Evolutionary conservation across 1,140 invertebrate genomes (phyloP).

Genomic region (Drepana arcuata): DNA sequence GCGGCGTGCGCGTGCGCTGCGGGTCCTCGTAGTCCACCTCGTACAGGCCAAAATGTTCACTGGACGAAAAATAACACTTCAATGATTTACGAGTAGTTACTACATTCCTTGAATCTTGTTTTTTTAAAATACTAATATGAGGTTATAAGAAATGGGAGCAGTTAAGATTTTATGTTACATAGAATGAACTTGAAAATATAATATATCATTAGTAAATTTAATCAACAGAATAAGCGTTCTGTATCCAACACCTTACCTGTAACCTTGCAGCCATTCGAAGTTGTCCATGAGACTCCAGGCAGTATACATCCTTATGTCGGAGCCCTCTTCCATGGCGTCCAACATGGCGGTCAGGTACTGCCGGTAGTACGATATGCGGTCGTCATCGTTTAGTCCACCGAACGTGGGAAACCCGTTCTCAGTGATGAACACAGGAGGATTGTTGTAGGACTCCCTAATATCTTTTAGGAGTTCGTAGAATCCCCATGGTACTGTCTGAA

Average conservation of each 20-base stretch:
- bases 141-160: not conserved
- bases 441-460: conserved; percentile 74
- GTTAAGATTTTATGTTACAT: not conserved
- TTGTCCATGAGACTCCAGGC: conserved; percentile 1
- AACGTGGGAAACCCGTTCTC: conserved; percentile 78
- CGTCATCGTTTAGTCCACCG: conserved; percentile 57
- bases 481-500: conserved; percentile 39
- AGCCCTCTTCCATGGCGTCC: not conserved
- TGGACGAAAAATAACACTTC: conserved; percentile 30
- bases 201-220: not conserved
- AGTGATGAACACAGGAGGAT: conserved; percentile 72
- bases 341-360: not conserved
- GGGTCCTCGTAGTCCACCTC: conserved; percentile 79
- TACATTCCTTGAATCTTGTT: too few relatives aligned
- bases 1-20: conserved; percentile 73
- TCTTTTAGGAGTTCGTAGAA: conserved; percentile 66
- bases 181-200: not conserved
- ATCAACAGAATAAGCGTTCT: not conserved
- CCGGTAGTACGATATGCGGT: conserved; percentile 57
- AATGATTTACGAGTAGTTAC: not conserved
- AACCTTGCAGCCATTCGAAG: not conserved
- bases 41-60: conserved; percentile 80
- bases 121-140: not conserved
- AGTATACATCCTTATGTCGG: not conserved
- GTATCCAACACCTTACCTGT: not conserved